These are phyloP conservation scores for Pempheris klunzingeri DNA, from an alignment of 2,797 vertebrate species.

Conservation along the genomic window DNA sequence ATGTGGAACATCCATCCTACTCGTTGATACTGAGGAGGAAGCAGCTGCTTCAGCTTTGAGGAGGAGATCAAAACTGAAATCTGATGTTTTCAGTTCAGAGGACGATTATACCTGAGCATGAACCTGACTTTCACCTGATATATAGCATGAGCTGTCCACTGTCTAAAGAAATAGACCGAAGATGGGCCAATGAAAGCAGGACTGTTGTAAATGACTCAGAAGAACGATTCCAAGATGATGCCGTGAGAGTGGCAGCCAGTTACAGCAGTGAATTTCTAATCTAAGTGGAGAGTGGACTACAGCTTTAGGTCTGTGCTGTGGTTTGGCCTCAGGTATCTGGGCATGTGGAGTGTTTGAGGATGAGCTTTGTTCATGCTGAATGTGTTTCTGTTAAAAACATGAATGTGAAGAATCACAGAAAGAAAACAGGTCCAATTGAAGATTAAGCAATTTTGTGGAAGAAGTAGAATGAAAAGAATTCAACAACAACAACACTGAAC, in stretches of 20 bases:
- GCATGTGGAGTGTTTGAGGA: constrained; percentile 33
- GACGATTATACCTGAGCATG: background rate
- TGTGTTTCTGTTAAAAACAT: constrained; percentile 7
- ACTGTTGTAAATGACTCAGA: no score
- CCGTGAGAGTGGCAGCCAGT: no score
- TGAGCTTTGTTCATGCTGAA: background rate
- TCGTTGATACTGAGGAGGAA: constrained; percentile 44
- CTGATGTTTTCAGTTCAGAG: background rate
- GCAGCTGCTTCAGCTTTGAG: constrained; percentile 58
- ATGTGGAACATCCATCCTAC: constrained; percentile 76
- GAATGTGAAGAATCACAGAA: background rate
- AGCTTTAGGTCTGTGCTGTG: background rate
- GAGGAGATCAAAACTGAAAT: background rate
- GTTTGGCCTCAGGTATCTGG: background rate
- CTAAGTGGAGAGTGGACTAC: background rate
- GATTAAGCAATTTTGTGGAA: background rate
- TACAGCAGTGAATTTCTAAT: no score
- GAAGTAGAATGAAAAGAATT: background rate
- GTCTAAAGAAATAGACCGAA: no score
- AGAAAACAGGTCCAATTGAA: background rate
- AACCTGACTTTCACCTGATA: background rate
- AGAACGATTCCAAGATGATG: no score
- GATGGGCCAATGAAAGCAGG: no score
- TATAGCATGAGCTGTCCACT: no score
- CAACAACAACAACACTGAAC: background rate